Base-by-base conservation (phyloP, 2,797 vertebrate species). In the Tadarida brasiliensis region DNA sequence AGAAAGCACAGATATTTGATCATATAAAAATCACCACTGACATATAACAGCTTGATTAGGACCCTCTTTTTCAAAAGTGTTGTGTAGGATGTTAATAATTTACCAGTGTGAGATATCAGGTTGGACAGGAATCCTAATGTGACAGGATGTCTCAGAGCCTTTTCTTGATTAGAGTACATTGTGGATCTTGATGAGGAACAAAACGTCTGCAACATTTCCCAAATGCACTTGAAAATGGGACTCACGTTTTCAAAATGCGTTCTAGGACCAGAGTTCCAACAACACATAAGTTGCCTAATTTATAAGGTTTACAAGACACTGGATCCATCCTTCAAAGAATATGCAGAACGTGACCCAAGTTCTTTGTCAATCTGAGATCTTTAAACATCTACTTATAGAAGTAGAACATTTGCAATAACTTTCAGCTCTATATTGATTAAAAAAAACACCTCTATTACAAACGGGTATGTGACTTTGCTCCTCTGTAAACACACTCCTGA, bases 371-470 rank as follows among this genome's bases (percentile, higher is more conserved):
- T 15, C 5, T 80, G 54, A 93, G 10, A 22, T 78, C 57, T 91
- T 96, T 80, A 92, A 35, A 88, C 91, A 90, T 80, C 76, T 57
- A 93, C 44, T 68, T 2, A 6, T 44, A 8, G 28, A 71, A 65
- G 74, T 76, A 77, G 65, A 80, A 65, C 5, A 90, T 54, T 92
- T 87, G 33, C 44, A 44, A 68, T 35, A 83, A 82, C 59, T 71
- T 80, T 78, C 22, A 81, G 15, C 9, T 87, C 74, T 67, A 67
- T 30, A 30, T 51, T 54, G 71, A 35, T 12, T 47, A 16, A 33
- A 9, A 16, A 28, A 59, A 56, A n/a, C 35, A 1, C 6, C 17
- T 77, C 65, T 57, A 49, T 70, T 54, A 76, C 10, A 80, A 44
- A n/a, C 24, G 57, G 30, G 70, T 28, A 54, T 3, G 6, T 71